These are phyloP conservation scores for Crotalus horridus DNA, from an alignment of 2,113 vertebrate species.

Conservation along the genomic window DNA sequence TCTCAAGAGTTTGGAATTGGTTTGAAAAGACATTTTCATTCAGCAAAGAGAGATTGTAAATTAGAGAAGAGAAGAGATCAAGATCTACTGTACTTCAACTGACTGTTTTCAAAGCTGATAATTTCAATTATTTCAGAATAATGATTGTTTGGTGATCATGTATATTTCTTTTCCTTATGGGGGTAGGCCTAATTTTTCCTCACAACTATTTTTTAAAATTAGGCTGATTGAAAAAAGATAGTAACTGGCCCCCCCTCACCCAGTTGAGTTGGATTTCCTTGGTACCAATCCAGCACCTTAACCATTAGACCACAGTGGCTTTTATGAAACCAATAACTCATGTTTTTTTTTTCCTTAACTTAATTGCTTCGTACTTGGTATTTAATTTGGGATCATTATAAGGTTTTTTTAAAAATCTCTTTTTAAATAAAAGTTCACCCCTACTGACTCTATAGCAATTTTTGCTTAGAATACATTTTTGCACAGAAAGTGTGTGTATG, in stretches of 20 bases:
- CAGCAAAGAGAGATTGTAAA: background rate
- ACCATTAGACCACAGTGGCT: background rate
- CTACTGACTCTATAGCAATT: background rate
- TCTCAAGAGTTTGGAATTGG: background rate
- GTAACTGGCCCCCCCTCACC: background rate
- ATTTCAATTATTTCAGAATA: background rate
- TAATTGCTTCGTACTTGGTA: background rate
- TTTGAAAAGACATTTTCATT: background rate
- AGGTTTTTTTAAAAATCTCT: background rate
- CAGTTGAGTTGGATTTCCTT: background rate
- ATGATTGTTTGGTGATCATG: background rate
- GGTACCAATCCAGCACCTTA: background rate
- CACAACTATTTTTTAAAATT: background rate
- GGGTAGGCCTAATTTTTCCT: background rate
- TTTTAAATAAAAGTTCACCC: background rate
- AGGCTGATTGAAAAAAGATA: background rate
- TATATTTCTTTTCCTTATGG: background rate
- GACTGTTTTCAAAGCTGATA: background rate
- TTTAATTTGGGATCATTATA: background rate
- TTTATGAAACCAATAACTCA: background rate
- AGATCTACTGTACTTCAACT: constrained; percentile 30
- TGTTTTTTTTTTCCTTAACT: background rate
- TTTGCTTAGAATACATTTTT: background rate
- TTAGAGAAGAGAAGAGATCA: background rate
- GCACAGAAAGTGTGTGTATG: background rate